These are phyloP conservation scores for Lagopus leucura DNA, from an alignment of 2,113 vertebrate genomes.

Conservation along the genomic window DNA sequence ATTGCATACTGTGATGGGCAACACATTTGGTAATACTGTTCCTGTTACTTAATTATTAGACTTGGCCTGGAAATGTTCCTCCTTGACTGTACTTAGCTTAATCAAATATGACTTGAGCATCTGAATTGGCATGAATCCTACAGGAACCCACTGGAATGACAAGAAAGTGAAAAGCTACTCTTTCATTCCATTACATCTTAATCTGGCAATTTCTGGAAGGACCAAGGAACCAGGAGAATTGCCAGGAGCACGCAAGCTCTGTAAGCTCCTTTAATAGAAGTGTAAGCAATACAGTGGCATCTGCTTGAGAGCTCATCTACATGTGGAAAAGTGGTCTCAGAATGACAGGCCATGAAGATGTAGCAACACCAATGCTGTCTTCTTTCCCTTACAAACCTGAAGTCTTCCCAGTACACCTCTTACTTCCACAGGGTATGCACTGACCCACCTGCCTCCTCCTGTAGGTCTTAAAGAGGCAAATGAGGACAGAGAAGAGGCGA, in stretches of 20 bases:
- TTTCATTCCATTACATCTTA: conserved; percentile 33
- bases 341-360: not conserved
- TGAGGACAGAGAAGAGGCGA: fast-evolving
- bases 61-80: conserved; percentile 40
- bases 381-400: not conserved
- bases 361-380: not conserved
- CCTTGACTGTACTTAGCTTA: conserved; percentile 50
- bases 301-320: not conserved
- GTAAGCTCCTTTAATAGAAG: not conserved
- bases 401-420: not conserved
- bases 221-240: not conserved
- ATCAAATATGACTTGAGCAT: conserved; percentile 51
- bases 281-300: fast-evolving
- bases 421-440: not conserved
- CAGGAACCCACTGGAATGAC: conserved; percentile 37
- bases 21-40: conserved; percentile 46
- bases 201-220: conserved; percentile 25
- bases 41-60: conserved; percentile 28
- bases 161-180: conserved; percentile 18
- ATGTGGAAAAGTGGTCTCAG: fast-evolving
- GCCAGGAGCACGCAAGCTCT: not conserved
- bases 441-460: not conserved
- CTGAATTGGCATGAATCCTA: conserved; percentile 32
- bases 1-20: conserved; percentile 40
- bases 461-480: not conserved